Percentiles rank a stretch among this genome's conserved stretches.
Evolutionary conservation across 1,140 invertebrate species (phyloP).

Genomic region (Bathynomus jamesi): DNA sequence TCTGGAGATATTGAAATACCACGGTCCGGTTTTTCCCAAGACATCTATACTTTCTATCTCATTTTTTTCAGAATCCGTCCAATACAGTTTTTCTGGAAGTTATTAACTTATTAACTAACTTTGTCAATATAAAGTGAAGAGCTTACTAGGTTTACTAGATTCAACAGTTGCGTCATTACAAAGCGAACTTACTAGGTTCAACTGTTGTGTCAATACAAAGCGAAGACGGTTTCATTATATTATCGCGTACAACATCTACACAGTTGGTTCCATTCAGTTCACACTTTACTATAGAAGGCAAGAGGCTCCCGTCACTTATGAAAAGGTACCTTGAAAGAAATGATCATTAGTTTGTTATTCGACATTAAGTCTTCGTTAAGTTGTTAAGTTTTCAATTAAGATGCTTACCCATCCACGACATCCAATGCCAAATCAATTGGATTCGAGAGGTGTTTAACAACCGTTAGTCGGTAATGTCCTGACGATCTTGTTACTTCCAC

Average conservation of each 20-base stretch:
- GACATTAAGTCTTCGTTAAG: too few species aligned
- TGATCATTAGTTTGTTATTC: too few species aligned
- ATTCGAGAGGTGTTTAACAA: background rate
- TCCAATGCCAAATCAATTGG: background rate
- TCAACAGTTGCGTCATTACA: background rate
- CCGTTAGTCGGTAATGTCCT: background rate
- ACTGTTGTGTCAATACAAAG: background rate
- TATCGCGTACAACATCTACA: background rate
- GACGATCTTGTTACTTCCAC: conserved; percentile 54
- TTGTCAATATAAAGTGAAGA: too few species aligned
- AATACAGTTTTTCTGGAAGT: background rate
- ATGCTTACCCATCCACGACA: background rate
- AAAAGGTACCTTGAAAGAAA: background rate
- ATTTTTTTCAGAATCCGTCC: background rate
- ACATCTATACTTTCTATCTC: background rate
- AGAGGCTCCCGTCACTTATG: background rate
- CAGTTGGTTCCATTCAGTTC: background rate
- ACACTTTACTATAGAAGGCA: background rate
- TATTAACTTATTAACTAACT: background rate
- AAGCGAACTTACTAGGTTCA: background rate
- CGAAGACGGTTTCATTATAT: background rate
- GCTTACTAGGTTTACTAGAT: background rate
- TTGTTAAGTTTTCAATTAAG: too few species aligned
- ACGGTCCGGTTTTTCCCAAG: background rate
- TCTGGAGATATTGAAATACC: background rate